Evolutionary conservation across 35 echinoderm and acorn worm species (phyloP), one percentile per base, ranked within the genome.

Genomic region (Strongylocentrotus purpuratus): DNA sequence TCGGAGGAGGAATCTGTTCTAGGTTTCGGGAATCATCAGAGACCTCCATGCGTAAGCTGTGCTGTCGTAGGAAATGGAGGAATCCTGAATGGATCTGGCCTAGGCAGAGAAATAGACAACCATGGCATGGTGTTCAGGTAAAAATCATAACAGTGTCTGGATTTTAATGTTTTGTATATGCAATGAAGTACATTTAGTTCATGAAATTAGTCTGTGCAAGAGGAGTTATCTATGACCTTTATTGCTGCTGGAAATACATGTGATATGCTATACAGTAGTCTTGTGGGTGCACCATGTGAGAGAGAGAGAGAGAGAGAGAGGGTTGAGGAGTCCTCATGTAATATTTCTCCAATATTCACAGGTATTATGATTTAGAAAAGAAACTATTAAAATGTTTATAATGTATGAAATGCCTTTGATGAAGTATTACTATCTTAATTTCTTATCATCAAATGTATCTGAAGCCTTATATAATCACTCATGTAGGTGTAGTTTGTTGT

Each of bases 71-170:
- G 98, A 52, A 99, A 97, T 70, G 98, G 98, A 32, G 98, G 98
- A 33, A 96, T 99, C 5, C 94, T 99, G 20, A 95, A 95, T 45
- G 96, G 96, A 35, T 99, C 96, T 9, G 86, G 86, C 25, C 95
- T 95, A 85, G 96, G 98, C 25, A 95, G 95, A 70, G 98, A 99
- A 87, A 99, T 99, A 71, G 97, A 97, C 45, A 86, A 92, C 33
- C 97, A 99, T 95, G 96, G 97, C 70, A 94, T 99, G 95, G 95
- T 99, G 15, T 99, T 99, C 91, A 97, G 97, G 97, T 99, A 55
- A 94, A 86, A 25, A 22, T 33, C 85, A 31, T 91, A 55, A 9
- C 11, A 55, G 10, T 15, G 50, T 14, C 50, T 55, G 10, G 11
- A 55, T 55, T 14, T 10, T 55, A 15, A 55, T 55, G 7, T 55